A percentile compares a stretch with the other conserved stretches of the same genome.
Evolutionary conservation across 2,888 invertebrate genomes (phyloP).

Genomic region (Erpobdella octoculata): DNA sequence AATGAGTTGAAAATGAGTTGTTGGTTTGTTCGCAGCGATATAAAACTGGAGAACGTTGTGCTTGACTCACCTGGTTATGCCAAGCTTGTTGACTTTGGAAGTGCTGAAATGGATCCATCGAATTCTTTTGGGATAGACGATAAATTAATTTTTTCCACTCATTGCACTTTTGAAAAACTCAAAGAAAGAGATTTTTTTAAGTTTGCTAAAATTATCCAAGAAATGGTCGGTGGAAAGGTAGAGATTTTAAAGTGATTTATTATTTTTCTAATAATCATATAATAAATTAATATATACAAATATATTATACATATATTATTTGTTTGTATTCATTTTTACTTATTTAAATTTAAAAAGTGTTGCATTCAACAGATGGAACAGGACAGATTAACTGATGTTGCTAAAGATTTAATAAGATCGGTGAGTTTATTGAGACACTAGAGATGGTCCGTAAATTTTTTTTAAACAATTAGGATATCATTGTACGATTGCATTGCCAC

Average conservation of each 20-base stretch:
- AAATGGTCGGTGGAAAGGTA: not conserved
- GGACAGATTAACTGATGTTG: not conserved
- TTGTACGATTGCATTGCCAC: too few species aligned
- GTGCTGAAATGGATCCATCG: not conserved
- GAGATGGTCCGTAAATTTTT: too few species aligned
- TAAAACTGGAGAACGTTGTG: conserved; percentile 9
- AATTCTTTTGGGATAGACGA: not conserved
- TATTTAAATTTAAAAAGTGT: not conserved
- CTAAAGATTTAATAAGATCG: not conserved
- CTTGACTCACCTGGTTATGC: conserved; percentile 16
- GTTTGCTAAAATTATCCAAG: not conserved
- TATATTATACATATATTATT: too few species aligned
- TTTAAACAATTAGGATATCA: too few species aligned
- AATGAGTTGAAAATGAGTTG: too few species aligned
- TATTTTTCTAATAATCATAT: too few species aligned
- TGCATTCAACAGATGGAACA: not conserved
- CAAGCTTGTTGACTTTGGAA: conserved; percentile 16
- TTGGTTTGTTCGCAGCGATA: too few species aligned
- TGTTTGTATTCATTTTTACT: not conserved
- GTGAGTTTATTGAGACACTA: too few species aligned
- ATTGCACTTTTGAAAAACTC: conserved; percentile 10
- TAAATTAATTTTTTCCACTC: not conserved
- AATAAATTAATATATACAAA: too few species aligned
- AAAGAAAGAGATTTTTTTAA: conserved; percentile 4
- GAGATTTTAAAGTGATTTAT: not conserved